Percentiles rank a stretch among this genome's conserved stretches.
Conservation (phyloP, 2,113 vertebrate species). For the Chloropsis hardwickii region DNA sequence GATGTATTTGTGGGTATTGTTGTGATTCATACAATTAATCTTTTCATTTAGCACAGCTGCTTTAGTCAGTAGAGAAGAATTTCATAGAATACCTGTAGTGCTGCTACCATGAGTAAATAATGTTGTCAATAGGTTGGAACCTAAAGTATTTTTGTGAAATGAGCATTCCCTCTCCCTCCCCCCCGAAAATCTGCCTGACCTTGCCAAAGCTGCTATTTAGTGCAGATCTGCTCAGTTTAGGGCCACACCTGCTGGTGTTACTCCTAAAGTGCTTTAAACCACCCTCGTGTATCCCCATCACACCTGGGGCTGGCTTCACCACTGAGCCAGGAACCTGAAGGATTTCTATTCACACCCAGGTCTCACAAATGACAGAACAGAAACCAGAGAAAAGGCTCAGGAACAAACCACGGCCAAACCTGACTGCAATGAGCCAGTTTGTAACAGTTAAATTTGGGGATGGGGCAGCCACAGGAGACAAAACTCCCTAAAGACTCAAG, state of each 20-base stretch:
- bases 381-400: background rate
- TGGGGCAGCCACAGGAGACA: background rate
- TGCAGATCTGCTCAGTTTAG: background rate
- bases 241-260: background rate
- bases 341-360: background rate
- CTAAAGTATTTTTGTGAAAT: background rate
- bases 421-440: accelerated
- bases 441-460: background rate
- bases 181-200: background rate
- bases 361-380: background rate
- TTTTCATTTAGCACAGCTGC: background rate
- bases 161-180: background rate
- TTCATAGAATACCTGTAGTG: background rate
- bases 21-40: background rate
- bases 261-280: background rate
- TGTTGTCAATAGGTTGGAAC: background rate
- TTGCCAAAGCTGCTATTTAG: background rate
- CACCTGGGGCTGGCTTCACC: background rate
- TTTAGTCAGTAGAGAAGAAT: background rate
- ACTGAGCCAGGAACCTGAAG: accelerated
- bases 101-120: background rate
- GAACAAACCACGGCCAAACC: accelerated
- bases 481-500: background rate
- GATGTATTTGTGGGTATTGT: background rate
- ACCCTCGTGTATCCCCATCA: accelerated